Conservation (phyloP, 1,140 invertebrate species). For the Sitodiplosis mosellana region DNA sequence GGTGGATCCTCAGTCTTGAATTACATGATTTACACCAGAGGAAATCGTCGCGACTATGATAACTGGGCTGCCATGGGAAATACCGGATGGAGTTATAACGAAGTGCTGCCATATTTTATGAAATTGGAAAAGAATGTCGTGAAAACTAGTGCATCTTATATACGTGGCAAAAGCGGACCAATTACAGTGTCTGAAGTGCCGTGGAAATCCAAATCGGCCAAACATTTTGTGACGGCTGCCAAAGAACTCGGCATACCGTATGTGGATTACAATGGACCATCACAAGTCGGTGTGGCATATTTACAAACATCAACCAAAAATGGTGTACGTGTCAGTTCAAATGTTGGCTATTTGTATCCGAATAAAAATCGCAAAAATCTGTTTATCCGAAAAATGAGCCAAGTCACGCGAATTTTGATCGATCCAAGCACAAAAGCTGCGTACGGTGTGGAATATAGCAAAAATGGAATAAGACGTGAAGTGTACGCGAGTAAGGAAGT, state of each 20-base stretch:
- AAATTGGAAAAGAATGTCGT: slow-evolving; percentile 54
- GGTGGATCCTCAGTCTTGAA: slow-evolving; percentile 67
- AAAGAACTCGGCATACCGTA: slow-evolving; percentile 43
- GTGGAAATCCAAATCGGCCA: slow-evolving; percentile 38
- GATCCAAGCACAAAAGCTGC: slow-evolving; percentile 39
- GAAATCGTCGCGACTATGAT: slow-evolving; percentile 56
- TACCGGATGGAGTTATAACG: slow-evolving; percentile 59
- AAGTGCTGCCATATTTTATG: slow-evolving; percentile 66
- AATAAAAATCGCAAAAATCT: slow-evolving; percentile 40
- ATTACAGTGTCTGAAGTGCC: slow-evolving; percentile 29
- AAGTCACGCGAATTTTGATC: slow-evolving; percentile 56
- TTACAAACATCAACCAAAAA: slow-evolving; percentile 47
- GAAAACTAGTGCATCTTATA: slow-evolving; percentile 28
- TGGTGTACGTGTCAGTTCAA: slow-evolving; percentile 53
- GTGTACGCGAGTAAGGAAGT: slow-evolving; percentile 50
- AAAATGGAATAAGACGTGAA: slow-evolving; percentile 29
- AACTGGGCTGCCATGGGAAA: slow-evolving; percentile 61
- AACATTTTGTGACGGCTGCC: slow-evolving; percentile 47
- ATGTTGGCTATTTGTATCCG: slow-evolving; percentile 51
- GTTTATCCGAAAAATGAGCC: slow-evolving; percentile 38
- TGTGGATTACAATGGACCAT: slow-evolving; percentile 52
- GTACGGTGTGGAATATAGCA: slow-evolving; percentile 40
- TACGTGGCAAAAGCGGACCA: slow-evolving; percentile 40
- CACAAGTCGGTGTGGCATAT: slow-evolving; percentile 40
- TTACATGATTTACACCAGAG: slow-evolving; percentile 72